phyloP scores from a whole-genome alignment of 2,888 invertebrate genomes.

The Ceriagrion tenellum region DNA sequence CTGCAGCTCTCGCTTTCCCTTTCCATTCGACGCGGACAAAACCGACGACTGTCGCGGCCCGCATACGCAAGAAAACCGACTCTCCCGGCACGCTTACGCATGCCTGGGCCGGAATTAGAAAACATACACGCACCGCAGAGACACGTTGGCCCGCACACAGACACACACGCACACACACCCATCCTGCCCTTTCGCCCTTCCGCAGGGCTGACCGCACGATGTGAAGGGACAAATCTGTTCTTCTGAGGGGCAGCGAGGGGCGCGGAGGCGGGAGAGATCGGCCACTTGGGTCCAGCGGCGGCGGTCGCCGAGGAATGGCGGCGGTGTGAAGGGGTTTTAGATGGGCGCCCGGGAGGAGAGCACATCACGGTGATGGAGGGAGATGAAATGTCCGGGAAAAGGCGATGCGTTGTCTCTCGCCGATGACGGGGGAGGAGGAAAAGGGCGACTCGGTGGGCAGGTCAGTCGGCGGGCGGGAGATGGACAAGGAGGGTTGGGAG shows the following conservation, averaged over 20 bases:
- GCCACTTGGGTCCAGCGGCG: not conserved
- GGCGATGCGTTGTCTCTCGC: not conserved
- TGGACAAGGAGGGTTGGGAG: not conserved
- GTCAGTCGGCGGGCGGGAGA: not conserved
- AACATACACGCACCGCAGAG: not conserved
- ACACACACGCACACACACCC: not conserved
- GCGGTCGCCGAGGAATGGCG: not conserved
- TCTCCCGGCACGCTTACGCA: not conserved
- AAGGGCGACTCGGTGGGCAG: no score
- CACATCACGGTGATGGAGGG: not conserved
- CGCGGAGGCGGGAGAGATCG: not conserved
- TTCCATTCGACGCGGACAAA: not conserved
- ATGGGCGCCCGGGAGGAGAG: no score
- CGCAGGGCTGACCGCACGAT: not conserved
- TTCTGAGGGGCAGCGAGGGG: not conserved
- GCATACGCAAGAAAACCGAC: not conserved
- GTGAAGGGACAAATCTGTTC: not conserved
- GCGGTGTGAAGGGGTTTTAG: not conserved
- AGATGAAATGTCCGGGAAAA: not conserved
- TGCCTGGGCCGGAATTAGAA: not conserved
- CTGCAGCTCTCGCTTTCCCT: not conserved
- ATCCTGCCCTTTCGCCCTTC: not conserved
- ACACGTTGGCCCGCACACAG: not conserved
- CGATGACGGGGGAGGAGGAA: not conserved
- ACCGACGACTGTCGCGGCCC: not conserved